Percentiles rank a stretch among this genome's conserved stretches.
These are phyloP conservation scores for Drepanosiphum platanoidis DNA, from an alignment of 2,888 invertebrate species.

Conservation along the genomic window DNA sequence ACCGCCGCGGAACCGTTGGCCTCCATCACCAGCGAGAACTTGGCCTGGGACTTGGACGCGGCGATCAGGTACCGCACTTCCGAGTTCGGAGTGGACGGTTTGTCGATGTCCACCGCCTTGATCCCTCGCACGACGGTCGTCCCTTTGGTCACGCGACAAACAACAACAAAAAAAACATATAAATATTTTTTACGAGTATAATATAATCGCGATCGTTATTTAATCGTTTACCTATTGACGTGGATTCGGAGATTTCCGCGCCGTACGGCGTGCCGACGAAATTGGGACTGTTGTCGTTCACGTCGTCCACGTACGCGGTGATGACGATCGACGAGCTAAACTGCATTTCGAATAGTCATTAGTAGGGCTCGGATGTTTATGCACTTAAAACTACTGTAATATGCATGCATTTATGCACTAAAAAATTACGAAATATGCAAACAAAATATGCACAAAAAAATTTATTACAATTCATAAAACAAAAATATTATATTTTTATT, in stretches of 20 bases:
- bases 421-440: too few relatives aligned
- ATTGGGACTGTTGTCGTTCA: constrained; percentile 84
- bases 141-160: constrained; percentile 69
- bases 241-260: constrained; percentile 82
- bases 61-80: constrained; percentile 84
- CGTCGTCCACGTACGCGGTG: constrained; percentile 88
- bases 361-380: too few relatives aligned
- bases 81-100: constrained; percentile 88
- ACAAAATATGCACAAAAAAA: too few relatives aligned
- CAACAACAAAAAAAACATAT: constrained; percentile 17
- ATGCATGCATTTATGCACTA: too few relatives aligned
- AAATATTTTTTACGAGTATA: neutral
- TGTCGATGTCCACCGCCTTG: constrained; percentile 83
- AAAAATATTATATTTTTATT: too few relatives aligned
- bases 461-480: too few relatives aligned
- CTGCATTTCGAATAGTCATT: constrained; percentile 71
- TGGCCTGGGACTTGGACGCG: constrained; percentile 77
- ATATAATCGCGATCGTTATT: neutral
- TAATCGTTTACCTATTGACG: constrained; percentile 74
- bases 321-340: constrained; percentile 84
- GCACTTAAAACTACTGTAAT: too few relatives aligned
- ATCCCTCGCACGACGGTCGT: constrained; percentile 84
- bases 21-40: constrained; percentile 76
- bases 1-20: constrained; percentile 81
- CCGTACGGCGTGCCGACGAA: constrained; percentile 83